Conservation (phyloP, 2,797 vertebrate species). For the Ispidina lecontei region DNA sequence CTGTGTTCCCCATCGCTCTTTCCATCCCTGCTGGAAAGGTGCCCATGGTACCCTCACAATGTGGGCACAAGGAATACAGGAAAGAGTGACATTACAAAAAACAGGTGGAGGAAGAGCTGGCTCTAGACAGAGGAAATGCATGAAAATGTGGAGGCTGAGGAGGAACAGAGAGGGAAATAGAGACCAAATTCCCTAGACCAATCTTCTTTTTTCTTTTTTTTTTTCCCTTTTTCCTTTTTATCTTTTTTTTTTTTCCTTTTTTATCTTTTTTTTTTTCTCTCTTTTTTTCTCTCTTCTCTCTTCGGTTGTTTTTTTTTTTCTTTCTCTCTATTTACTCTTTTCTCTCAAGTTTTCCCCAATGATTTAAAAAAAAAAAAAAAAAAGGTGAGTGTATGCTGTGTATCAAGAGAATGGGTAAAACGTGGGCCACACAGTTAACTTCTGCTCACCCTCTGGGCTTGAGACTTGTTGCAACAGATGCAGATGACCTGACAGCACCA, state of each 20-base stretch:
- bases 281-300: not conserved
- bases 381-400: accelerated
- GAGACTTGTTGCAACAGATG: accelerated
- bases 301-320: not conserved
- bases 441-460: not conserved
- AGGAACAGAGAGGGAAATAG: not conserved
- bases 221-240: not conserved
- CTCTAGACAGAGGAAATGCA: not conserved
- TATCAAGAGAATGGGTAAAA: not conserved
- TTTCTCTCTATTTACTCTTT: not conserved
- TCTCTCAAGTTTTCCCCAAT: not conserved
- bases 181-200: not conserved
- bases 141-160: not conserved
- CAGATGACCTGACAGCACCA: accelerated
- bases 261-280: not conserved
- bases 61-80: not conserved
- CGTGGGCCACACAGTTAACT: not conserved
- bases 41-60: not conserved
- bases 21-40: not conserved
- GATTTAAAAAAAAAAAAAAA: not conserved
- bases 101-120: not conserved
- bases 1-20: not conserved
- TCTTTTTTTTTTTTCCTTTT: not conserved
- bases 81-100: conserved; percentile 12
- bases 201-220: not conserved